Evolutionary conservation across 2,113 vertebrate species (phyloP).

Genomic region (Platysternon megacephalum): DNA sequence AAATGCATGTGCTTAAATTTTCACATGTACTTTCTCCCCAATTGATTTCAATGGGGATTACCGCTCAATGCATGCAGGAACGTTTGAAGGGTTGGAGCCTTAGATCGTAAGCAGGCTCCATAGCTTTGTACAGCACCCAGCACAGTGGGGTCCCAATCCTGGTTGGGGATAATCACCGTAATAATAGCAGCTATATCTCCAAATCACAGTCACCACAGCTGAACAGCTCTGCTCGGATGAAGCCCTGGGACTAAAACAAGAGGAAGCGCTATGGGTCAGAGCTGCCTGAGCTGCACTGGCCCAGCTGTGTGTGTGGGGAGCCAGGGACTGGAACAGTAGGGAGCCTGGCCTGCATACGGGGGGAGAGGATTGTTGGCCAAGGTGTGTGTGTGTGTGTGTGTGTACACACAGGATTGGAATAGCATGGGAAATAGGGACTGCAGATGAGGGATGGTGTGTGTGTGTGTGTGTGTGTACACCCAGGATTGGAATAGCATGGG

Average conservation of each 20-base stretch:
- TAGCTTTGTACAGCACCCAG: neutral
- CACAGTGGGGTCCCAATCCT: neutral
- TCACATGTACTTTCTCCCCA: neutral
- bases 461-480: no score
- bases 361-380: no score
- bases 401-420: neutral
- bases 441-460: neutral
- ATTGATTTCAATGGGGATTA: neutral
- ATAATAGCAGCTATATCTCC: neutral
- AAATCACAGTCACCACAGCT: neutral
- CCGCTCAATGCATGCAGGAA: neutral
- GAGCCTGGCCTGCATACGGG: neutral
- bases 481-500: neutral
- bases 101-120: neutral
- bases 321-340: neutral
- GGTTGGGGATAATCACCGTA: neutral
- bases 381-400: accelerated
- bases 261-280: neutral
- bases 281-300: neutral
- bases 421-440: neutral
- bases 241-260: neutral
- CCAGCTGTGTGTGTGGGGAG: neutral
- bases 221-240: neutral
- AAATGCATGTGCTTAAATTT: neutral
- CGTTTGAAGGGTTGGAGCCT: neutral